These are phyloP conservation scores for Phocoena sinus DNA, from an alignment of 2,113 vertebrate species.

Conservation along the genomic window DNA sequence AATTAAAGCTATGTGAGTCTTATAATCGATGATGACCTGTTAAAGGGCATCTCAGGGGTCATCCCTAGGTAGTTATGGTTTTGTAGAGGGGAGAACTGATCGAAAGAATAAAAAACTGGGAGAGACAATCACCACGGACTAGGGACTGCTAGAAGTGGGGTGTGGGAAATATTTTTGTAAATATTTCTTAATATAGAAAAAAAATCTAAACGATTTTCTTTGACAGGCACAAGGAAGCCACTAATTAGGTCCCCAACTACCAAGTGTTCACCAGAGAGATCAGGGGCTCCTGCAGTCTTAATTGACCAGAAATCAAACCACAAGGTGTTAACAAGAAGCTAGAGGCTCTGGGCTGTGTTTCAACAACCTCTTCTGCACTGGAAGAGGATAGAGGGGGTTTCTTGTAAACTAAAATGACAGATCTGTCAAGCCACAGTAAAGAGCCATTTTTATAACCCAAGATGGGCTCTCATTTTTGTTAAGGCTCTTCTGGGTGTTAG, in stretches of 20 bases:
- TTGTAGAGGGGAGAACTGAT: neutral
- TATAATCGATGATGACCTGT: neutral
- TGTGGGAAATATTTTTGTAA: neutral
- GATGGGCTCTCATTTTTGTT: neutral
- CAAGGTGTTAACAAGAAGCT: neutral
- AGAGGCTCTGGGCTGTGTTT: neutral
- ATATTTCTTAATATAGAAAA: neutral
- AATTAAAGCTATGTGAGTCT: neutral
- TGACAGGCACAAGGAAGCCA: neutral
- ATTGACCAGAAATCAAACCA: constrained; percentile 1
- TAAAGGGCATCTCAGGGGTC: neutral
- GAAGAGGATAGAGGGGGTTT: neutral
- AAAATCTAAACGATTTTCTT: neutral
- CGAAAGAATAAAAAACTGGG: neutral
- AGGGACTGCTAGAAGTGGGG: neutral
- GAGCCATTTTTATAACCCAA: neutral
- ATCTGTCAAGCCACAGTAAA: neutral
- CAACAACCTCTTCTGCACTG: neutral
- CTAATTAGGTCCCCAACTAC: neutral
- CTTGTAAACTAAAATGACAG: neutral
- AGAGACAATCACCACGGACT: neutral
- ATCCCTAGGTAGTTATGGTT: neutral
- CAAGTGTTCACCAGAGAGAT: neutral
- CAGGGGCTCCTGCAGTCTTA: neutral
- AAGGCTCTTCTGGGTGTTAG: neutral